Conservation (phyloP, 2,113 vertebrate species). For the Amia ocellicauda region DNA sequence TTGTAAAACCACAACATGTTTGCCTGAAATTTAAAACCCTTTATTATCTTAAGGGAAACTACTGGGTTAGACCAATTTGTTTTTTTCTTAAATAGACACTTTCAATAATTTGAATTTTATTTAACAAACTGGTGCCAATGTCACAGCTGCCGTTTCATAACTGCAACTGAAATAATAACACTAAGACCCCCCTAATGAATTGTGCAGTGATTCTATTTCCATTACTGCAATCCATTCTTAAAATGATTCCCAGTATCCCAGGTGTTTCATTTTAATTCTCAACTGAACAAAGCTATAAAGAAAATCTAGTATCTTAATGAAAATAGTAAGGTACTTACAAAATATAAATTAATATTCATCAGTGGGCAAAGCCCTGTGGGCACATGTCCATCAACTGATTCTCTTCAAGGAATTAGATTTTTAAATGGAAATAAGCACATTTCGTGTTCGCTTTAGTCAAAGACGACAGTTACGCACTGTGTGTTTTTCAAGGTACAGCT, state of each 20-base stretch:
- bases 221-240: slow-evolving; percentile 33
- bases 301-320: slow-evolving; percentile 41
- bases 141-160: slow-evolving; percentile 34
- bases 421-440: slow-evolving; percentile 34
- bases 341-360: slow-evolving; percentile 53
- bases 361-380: slow-evolving; percentile 39
- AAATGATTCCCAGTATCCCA: slow-evolving; percentile 41
- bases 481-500: too few relatives aligned
- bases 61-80: neutral
- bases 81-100: slow-evolving; percentile 24
- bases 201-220: slow-evolving; percentile 35
- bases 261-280: slow-evolving; percentile 43
- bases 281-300: slow-evolving; percentile 32
- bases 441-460: slow-evolving; percentile 41
- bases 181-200: slow-evolving; percentile 41
- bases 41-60: neutral
- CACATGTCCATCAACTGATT: slow-evolving; percentile 43
- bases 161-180: slow-evolving; percentile 30
- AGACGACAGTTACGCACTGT: slow-evolving; percentile 36
- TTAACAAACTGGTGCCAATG: slow-evolving; percentile 30
- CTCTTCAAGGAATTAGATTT: slow-evolving; percentile 36
- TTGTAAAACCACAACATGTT: slow-evolving; percentile 2
- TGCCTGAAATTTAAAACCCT: neutral
- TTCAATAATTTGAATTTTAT: slow-evolving; percentile 20
- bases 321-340: slow-evolving; percentile 51